phyloP scores from a whole-genome alignment of 2,888 invertebrate genomes.

The Chloromyia formosa region DNA sequence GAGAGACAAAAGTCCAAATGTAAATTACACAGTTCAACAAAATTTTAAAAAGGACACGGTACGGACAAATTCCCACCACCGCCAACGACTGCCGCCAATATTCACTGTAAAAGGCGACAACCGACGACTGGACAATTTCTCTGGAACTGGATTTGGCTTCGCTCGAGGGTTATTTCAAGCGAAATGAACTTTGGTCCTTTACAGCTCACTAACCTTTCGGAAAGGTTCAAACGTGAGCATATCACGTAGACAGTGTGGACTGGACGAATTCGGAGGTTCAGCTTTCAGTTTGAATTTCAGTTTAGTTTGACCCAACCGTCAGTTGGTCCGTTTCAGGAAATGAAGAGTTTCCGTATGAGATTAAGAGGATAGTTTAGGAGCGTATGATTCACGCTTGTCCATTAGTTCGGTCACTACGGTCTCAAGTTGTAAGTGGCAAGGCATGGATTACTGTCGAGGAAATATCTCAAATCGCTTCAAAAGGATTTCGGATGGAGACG shows the following conservation, averaged over 20 bases:
- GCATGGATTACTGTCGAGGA: neutral
- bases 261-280: neutral
- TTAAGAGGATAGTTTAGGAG: constrained; percentile 12
- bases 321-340: constrained; percentile 27
- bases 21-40: constrained; percentile 35
- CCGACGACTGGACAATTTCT: neutral
- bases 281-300: constrained; percentile 11
- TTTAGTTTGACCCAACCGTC: neutral
- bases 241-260: neutral
- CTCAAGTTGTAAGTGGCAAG: neutral
- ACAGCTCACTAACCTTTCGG: constrained; percentile 37
- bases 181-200: constrained; percentile 32
- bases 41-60: constrained; percentile 12
- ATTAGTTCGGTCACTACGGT: neutral
- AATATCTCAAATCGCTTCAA: neutral
- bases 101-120: neutral
- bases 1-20: constrained; percentile 29
- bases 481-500: neutral
- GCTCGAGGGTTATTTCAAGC: constrained; percentile 8
- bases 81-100: neutral
- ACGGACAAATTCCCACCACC: too few relatives aligned
- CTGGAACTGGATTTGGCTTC: too few relatives aligned
- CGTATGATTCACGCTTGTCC: constrained; percentile 23
- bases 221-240: constrained; percentile 17
- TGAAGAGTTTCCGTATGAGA: constrained; percentile 38